Conservation (phyloP, 2,888 invertebrate genomes). For the Aleiodes alternator region DNA sequence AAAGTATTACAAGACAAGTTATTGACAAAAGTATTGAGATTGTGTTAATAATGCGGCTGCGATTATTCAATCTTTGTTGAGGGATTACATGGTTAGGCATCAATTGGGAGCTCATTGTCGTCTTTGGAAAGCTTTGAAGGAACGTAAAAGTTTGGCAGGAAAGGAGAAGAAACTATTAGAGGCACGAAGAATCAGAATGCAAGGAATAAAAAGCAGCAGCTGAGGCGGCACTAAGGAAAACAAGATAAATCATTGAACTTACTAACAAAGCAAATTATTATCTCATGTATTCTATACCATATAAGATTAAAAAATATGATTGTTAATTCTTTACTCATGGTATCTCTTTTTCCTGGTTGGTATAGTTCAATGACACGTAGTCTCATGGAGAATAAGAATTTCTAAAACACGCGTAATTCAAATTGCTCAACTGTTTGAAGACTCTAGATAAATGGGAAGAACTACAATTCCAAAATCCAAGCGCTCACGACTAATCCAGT, state of each 20-base stretch:
- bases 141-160: conserved; percentile 51
- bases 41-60: conserved; percentile 61
- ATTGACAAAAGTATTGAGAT: conserved; percentile 58
- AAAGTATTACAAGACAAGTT: conserved; percentile 38
- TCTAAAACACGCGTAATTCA: no score
- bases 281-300: no score
- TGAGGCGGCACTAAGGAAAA: not conserved
- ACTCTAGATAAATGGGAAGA: no score
- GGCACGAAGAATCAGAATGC: conserved; percentile 41
- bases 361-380: no score
- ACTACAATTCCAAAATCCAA: no score
- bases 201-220: conserved; percentile 32
- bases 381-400: no score
- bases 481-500: no score
- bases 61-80: conserved; percentile 65
- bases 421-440: no score
- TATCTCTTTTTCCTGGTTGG: no score
- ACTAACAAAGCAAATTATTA: not conserved
- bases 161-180: conserved; percentile 46
- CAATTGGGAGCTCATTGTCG: conserved; percentile 61
- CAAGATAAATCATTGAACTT: conserved; percentile 41
- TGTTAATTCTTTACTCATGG: no score
- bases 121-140: conserved; percentile 53
- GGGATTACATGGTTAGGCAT: conserved; percentile 66
- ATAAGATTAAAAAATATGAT: no score